These are phyloP conservation scores for Erpobdella octoculata DNA, from an alignment of 2,888 invertebrate genomes.

Conservation along the genomic window DNA sequence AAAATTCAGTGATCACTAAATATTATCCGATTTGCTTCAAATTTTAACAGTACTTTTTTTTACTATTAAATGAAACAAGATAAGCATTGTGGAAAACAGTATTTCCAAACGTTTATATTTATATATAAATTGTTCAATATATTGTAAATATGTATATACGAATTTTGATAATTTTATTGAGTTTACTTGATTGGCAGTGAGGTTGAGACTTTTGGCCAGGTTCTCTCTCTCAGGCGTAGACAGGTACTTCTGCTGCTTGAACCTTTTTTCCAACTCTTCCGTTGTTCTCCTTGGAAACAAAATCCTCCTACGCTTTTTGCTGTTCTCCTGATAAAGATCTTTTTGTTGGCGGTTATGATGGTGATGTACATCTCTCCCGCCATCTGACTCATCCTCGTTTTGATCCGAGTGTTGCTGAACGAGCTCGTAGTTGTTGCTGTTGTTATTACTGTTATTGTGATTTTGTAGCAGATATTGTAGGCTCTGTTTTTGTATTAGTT, in stretches of 20 bases:
- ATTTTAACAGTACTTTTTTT: too few species aligned
- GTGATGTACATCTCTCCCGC: neutral
- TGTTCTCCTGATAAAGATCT: neutral
- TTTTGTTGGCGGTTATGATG: neutral
- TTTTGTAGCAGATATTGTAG: neutral
- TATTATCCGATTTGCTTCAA: too few species aligned
- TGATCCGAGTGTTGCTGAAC: neutral
- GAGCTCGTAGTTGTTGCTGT: neutral
- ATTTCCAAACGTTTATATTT: neutral
- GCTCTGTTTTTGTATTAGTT: neutral
- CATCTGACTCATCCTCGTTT: neutral
- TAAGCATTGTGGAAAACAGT: too few species aligned
- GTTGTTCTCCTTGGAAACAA: constrained; percentile 13
- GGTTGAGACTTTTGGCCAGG: constrained; percentile 21
- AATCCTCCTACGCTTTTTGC: neutral
- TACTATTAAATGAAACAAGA: too few species aligned
- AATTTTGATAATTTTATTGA: too few species aligned
- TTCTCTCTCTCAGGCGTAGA: constrained; percentile 14
- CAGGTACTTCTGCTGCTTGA: constrained; percentile 23
- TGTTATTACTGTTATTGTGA: neutral
- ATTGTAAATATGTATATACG: neutral
- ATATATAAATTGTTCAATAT: neutral
- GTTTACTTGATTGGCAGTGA: constrained; percentile 21
- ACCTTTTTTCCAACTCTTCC: constrained; percentile 16
- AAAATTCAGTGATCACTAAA: too few species aligned